Percentiles rank a stretch among this genome's conserved stretches.
These are phyloP conservation scores for Heliocidaris erythrogramma DNA, from an alignment of 35 echinoderm and acorn worm species.

Conservation along the genomic window DNA sequence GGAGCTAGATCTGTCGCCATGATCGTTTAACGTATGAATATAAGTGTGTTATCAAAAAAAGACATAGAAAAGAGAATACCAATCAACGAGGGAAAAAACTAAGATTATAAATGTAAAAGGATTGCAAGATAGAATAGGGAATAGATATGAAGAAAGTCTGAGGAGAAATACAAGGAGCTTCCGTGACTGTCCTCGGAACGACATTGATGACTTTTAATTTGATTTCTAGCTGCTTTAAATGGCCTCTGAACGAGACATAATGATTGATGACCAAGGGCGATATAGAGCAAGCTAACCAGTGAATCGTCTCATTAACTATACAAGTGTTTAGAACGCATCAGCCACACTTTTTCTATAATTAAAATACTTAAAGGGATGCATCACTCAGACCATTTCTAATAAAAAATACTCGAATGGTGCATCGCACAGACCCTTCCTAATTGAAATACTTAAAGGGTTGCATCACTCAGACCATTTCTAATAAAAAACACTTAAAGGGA, in stretches of 20 bases:
- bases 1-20: no score
- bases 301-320: conserved; percentile 10
- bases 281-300: background rate
- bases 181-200: background rate
- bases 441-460: background rate
- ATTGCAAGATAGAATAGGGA: no score
- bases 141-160: background rate
- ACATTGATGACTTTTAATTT: background rate
- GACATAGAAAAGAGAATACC: no score
- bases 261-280: conserved; percentile 15
- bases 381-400: background rate
- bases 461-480: background rate
- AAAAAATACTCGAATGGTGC: background rate
- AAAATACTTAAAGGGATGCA: conserved; percentile 11
- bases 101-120: no score
- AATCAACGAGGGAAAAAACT: no score
- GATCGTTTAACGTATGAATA: no score
- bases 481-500: background rate
- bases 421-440: background rate
- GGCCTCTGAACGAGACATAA: conserved; percentile 8
- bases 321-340: background rate
- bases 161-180: background rate
- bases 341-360: background rate
- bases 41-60: no score
- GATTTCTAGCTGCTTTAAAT: background rate